Base-by-base conservation (phyloP, 2,888 invertebrate species). In the Deladenus siricidicola region DNA sequence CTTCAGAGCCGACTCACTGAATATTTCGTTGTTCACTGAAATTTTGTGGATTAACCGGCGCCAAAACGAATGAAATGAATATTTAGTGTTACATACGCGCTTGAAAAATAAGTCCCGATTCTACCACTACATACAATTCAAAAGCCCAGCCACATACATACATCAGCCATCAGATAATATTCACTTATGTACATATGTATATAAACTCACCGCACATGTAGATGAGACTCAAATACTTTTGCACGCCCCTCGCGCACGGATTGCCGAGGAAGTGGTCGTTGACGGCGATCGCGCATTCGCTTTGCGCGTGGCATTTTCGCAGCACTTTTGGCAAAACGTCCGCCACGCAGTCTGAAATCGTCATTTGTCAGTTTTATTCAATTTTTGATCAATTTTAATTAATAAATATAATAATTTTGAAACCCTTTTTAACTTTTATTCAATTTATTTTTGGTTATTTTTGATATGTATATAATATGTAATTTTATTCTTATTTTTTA, bases 131-230 rank as follows among this genome's bases (percentile, higher is more conserved):
- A n/a, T n/a, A n/a, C n/a, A n/a, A n/a, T n/a, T n/a, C n/a, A n/a
- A n/a, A n/a, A n/a, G n/a, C n/a, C n/a, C n/a, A n/a, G n/a, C n/a
- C n/a, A n/a, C n/a, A n/a, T n/a, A n/a, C n/a, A n/a, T n/a, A n/a
- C n/a, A n/a, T n/a, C n/a, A n/a, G n/a, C n/a, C n/a, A n/a, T n/a
- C n/a, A n/a, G n/a, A n/a, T n/a, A n/a, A n/a, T n/a, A n/a, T 19
- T 55, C 6, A 42, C n/a, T n/a, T n/a, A n/a, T n/a, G 30, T 23
- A 42, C n/a, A 19, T 6, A 1, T 51, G 8, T 4, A 19, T 19
- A 30, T n/a, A 8, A 42, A 23, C 80, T 73, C 67, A 81, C 81
- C 80, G 74, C 81, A 81, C 54, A 79, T 75, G 70, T 79, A 81
- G 56, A 79, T 75, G 56, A 81, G 75, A 60, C 72, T 75, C 59